A percentile compares a stretch with the other conserved stretches of the same genome.
Conservation (phyloP, 2,113 vertebrate genomes). For the Hemibagrus wyckioides region DNA sequence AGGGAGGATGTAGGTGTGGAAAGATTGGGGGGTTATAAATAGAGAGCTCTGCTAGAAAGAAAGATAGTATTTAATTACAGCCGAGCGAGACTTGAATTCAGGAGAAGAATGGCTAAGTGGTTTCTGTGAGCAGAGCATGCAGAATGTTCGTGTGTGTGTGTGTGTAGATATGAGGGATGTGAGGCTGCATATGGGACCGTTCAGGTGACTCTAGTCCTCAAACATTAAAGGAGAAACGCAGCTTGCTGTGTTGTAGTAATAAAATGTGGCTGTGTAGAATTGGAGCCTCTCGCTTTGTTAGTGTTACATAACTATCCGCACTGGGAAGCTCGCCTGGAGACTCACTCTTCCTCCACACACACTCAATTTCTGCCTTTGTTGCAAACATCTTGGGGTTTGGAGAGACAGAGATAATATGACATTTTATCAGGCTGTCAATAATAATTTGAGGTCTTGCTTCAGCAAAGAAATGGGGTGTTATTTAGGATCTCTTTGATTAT, state of each 20-base stretch:
- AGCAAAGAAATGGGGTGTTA: not conserved
- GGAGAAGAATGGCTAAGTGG: slow-evolving; percentile 22
- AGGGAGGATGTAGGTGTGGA: slow-evolving; percentile 27
- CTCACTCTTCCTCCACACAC: slow-evolving; percentile 15
- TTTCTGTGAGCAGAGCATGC: not conserved
- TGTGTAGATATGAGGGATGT: not conserved
- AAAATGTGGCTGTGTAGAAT: slow-evolving; percentile 35
- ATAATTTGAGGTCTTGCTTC: slow-evolving; percentile 16
- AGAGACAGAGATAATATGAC: slow-evolving; percentile 6
- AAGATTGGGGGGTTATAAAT: slow-evolving; percentile 42
- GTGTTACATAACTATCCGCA: slow-evolving; percentile 46
- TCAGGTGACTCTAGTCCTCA: slow-evolving; percentile 23
- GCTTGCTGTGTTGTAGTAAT: slow-evolving; percentile 21
- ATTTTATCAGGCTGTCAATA: slow-evolving; percentile 34
- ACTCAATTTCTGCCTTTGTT: not conserved
- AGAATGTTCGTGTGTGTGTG: slow-evolving; percentile 15
- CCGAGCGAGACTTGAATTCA: slow-evolving; percentile 35
- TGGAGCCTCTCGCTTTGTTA: slow-evolving; percentile 19
- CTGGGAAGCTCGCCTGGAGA: slow-evolving; percentile 36
- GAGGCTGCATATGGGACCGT: not conserved
- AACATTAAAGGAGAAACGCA: slow-evolving; percentile 24
- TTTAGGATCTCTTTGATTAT: slow-evolving; percentile 15
- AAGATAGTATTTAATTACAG: slow-evolving; percentile 54
- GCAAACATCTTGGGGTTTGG: not conserved
- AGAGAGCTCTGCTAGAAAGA: slow-evolving; percentile 30